These are phyloP conservation scores for Turdus rufiventris DNA, from an alignment of 2,113 vertebrate genomes.

Conservation along the genomic window DNA sequence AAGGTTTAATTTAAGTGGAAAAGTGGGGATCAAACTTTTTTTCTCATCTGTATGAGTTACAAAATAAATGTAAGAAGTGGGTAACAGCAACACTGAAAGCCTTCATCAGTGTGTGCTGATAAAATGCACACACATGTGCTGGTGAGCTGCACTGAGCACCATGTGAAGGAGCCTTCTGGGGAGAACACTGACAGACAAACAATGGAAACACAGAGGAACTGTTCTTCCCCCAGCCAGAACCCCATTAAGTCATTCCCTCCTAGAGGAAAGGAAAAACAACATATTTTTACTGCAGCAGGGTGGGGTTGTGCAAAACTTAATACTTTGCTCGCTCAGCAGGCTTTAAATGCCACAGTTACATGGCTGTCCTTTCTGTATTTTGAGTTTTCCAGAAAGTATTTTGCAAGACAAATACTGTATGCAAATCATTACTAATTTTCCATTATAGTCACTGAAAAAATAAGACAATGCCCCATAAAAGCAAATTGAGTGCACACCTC, in stretches of 20 bases:
- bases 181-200: neutral
- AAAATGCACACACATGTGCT: neutral
- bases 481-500: neutral
- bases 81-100: neutral
- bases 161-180: neutral
- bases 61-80: neutral
- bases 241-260: neutral
- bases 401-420: neutral
- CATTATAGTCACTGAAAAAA: neutral
- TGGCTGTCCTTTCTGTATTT: neutral
- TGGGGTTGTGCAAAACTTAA: neutral
- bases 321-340: neutral
- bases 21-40: neutral
- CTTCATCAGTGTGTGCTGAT: neutral
- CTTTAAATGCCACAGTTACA: constrained; percentile 6
- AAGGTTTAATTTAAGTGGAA: neutral
- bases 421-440: neutral
- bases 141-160: neutral
- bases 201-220: neutral
- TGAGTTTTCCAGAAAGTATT: neutral
- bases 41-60: neutral
- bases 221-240: neutral
- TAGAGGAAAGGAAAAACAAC: constrained; percentile 18
- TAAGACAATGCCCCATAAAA: neutral
- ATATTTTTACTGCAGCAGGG: constrained; percentile 15